Evolutionary conservation across 2,888 invertebrate species (phyloP), one percentile per base, ranked within the genome.

Genomic region (Ornithoptera priamus): DNA sequence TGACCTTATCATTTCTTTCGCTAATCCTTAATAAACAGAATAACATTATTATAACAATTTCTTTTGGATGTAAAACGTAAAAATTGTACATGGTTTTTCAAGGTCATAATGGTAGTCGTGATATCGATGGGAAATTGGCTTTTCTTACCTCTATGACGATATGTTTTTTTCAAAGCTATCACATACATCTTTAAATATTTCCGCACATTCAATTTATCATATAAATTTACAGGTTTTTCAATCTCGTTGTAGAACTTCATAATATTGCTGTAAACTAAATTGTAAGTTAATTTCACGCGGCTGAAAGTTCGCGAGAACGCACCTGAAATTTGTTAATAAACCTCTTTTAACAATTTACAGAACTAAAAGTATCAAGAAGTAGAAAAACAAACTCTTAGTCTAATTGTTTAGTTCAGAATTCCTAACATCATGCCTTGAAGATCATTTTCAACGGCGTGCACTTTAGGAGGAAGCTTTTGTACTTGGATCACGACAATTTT

Each of bases 301-400:
- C 92, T 93, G 75, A 93, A 92, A 4, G 93, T 93, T 62, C 93
- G 80, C 0, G 92, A 92, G 71, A 85, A 91, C 0, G 89, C 83
- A 71, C 69, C 92, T 93, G 83, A 68, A 59, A 68, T 18, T 4
- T 46, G 46, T 12, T 15, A 46, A 46, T 12, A 15, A 2, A 39
- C 10, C 10, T 2, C 46, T 46, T 4, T 46, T 12, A 46, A 46
- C 46, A 15, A 46, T 1, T 46, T 15, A 46, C 2, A 46, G 12
- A 12, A 15, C 12, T 2, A 12, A 46, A 46, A 46, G 46, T 46
- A 46, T 12, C 15, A 46, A 46, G 15, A 46, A 46, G 12, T 15
- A 2, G 46, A 46, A 46, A 10, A 15, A 46, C 12, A 15, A 46
- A 1, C 3, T 15, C 2, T 15, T 46, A 30, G 30, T 30, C 3